These are phyloP conservation scores for Acromyrmex heyeri DNA, from an alignment of 1,140 invertebrate species.

Conservation along the genomic window DNA sequence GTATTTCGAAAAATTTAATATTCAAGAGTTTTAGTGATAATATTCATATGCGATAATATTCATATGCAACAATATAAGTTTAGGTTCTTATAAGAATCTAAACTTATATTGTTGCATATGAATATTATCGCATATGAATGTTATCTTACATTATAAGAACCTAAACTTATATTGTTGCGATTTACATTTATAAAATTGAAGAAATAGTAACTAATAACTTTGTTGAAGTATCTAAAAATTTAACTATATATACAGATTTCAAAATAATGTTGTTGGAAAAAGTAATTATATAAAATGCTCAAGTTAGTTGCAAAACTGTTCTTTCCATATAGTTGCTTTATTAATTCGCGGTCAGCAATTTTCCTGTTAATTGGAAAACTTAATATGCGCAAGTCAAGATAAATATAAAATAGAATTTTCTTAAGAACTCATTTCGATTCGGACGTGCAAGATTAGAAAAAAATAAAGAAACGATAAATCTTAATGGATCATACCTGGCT, in stretches of 20 bases:
- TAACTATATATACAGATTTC: too few species aligned
- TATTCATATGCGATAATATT: too few species aligned
- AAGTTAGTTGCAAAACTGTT: too few species aligned
- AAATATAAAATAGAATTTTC: slow-evolving; percentile 40
- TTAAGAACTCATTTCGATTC: background rate
- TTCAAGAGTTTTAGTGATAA: background rate
- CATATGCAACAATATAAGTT: too few species aligned
- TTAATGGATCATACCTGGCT: background rate
- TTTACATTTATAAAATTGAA: slow-evolving; percentile 8
- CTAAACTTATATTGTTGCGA: too few species aligned
- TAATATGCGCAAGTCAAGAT: background rate
- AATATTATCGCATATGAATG: too few species aligned
- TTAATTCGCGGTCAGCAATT: background rate
- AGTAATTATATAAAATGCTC: too few species aligned
- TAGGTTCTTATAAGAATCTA: too few species aligned
- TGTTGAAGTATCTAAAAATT: too few species aligned
- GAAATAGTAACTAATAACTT: background rate
- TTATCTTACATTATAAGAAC: too few species aligned
- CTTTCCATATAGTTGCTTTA: background rate
- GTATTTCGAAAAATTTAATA: background rate
- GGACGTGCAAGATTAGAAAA: background rate
- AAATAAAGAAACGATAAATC: background rate
- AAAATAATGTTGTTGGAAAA: too few species aligned
- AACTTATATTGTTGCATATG: too few species aligned
- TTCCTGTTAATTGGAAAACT: slow-evolving; percentile 61